phyloP scores from a whole-genome alignment of 2,797 vertebrate genomes.

The Numenius phaeopus region DNA sequence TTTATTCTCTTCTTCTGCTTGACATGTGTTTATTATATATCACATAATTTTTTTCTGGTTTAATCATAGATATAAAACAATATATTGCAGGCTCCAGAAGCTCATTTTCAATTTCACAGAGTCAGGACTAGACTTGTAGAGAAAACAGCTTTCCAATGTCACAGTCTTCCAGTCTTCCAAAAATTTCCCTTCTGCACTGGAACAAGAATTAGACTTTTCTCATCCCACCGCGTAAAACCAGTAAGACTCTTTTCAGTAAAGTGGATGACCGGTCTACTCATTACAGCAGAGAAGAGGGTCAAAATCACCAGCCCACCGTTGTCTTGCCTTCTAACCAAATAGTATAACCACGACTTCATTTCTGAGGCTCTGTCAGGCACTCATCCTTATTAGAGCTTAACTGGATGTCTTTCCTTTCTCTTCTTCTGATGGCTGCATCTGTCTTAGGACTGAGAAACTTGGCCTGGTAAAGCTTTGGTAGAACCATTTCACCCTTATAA shows the following conservation, averaged over 20 bases:
- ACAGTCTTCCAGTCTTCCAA: background rate
- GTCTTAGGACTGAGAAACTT: background rate
- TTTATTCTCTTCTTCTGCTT: background rate
- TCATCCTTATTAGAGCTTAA: background rate
- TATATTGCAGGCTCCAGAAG: background rate
- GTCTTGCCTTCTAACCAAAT: background rate
- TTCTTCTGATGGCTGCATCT: background rate
- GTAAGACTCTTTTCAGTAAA: background rate
- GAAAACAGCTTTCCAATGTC: background rate
- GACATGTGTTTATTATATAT: background rate
- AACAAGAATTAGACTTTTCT: background rate
- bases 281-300: background rate
- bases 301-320: background rate
- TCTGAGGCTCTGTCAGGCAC: background rate
- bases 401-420: background rate
- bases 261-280: background rate
- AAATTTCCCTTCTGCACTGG: background rate
- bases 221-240: background rate
- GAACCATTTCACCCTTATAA: background rate
- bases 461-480: background rate
- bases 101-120: background rate
- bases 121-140: background rate
- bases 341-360: background rate
- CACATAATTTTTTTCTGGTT: background rate
- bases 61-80: background rate